Percentiles rank a stretch among this genome's conserved stretches.
phyloP scores from a whole-genome alignment of 2,797 vertebrate genomes.

The Enoplosus armatus region DNA sequence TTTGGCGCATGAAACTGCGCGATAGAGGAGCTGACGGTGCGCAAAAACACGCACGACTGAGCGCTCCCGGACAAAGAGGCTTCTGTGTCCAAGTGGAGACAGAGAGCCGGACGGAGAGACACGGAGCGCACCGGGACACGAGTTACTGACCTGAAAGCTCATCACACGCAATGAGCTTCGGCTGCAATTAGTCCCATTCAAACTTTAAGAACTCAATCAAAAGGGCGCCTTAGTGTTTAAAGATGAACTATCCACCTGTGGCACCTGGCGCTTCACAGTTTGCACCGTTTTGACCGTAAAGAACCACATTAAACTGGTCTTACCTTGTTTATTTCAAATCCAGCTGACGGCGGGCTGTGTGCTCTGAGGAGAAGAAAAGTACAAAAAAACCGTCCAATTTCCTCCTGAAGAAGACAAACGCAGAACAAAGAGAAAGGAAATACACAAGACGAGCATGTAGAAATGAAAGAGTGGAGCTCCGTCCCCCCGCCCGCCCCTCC shows the following conservation, averaged over 20 bases:
- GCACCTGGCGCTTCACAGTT: not conserved
- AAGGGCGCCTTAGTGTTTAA: not conserved
- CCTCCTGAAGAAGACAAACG: conserved; percentile 24
- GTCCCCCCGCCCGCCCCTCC: too few species aligned
- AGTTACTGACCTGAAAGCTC: not conserved
- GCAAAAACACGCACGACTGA: conserved; percentile 23
- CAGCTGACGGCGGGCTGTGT: not conserved
- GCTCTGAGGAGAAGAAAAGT: conserved; percentile 23
- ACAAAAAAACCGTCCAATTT: conserved; percentile 29
- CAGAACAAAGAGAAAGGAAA: not conserved
- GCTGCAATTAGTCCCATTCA: not conserved
- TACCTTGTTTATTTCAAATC: conserved; percentile 66
- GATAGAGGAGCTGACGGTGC: not conserved
- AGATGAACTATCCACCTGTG: too few species aligned
- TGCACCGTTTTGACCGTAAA: not conserved
- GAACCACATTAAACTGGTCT: not conserved
- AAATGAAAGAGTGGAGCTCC: not conserved
- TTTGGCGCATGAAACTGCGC: not conserved
- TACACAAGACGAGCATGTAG: accelerated
- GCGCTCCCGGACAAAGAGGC: conserved; percentile 34
- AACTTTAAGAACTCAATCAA: not conserved
- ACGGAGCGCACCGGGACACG: not conserved
- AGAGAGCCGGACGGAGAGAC: not conserved
- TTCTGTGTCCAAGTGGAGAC: conserved; percentile 20
- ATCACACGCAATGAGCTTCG: not conserved